These are phyloP conservation scores for Apogon hyalosoma DNA, from an alignment of 2,797 vertebrate genomes.

Conservation along the genomic window DNA sequence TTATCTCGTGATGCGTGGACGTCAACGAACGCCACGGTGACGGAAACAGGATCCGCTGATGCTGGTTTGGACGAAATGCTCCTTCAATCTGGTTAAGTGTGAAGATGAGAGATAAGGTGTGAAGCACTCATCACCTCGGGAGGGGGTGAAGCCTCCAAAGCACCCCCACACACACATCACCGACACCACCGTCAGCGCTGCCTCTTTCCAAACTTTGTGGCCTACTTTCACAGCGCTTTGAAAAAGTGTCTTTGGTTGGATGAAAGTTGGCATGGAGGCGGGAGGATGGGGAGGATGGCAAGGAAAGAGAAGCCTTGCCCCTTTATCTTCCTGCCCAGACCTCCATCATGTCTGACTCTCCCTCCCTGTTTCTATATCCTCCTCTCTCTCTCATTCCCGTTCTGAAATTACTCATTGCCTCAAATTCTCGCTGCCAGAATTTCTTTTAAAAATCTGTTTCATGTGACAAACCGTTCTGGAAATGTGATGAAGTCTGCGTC, in stretches of 20 bases:
- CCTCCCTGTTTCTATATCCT: conserved; percentile 21
- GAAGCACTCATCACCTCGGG: conserved; percentile 15
- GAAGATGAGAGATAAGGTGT: conserved; percentile 33
- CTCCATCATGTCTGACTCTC: conserved; percentile 48
- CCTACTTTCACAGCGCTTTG: conserved; percentile 75
- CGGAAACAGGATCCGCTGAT: conserved; percentile 2
- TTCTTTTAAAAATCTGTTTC: background rate
- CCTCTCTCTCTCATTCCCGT: conserved; percentile 23
- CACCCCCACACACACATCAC: no score
- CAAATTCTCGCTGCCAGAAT: conserved; percentile 25
- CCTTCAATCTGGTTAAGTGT: conserved; percentile 27
- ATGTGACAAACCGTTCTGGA: conserved; percentile 34
- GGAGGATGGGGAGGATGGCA: background rate
- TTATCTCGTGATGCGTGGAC: conserved; percentile 26
- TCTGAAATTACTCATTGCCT: conserved; percentile 43
- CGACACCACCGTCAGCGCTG: background rate
- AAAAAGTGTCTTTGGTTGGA: conserved; percentile 68
- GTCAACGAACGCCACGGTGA: no score
- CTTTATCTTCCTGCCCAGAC: conserved; percentile 59
- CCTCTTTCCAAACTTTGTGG: conserved; percentile 65
- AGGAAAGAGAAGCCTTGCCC: conserved; percentile 54
- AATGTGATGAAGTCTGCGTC: conserved; percentile 11
- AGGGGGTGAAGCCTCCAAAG: background rate
- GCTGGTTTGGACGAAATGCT: background rate
- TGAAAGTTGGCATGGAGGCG: conserved; percentile 54